Conservation (phyloP, 2,888 invertebrate species). For the Trilocha varians region DNA sequence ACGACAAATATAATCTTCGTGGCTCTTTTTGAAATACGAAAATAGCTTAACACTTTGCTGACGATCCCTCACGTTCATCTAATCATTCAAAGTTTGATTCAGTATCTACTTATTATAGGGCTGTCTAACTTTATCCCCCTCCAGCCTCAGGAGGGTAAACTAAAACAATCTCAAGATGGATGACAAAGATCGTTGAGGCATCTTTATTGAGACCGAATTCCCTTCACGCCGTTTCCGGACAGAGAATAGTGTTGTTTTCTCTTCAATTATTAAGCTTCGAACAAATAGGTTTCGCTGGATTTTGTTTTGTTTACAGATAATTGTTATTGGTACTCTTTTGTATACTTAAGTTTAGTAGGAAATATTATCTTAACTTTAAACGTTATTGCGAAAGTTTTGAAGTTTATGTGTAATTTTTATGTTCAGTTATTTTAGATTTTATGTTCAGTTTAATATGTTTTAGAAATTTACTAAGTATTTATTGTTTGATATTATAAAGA, state of each 20-base stretch:
- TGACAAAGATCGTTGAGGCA: conserved; percentile 6
- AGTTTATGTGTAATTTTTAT: no score
- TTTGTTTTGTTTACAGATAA: no score
- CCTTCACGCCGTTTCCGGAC: not conserved
- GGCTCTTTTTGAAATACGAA: not conserved
- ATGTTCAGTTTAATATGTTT: no score
- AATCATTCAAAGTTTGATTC: not conserved
- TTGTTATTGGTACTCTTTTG: no score
- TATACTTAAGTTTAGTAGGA: no score
- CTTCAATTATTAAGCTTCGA: not conserved
- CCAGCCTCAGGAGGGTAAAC: conserved; percentile 3
- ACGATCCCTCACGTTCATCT: not conserved
- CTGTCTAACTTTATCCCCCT: not conserved
- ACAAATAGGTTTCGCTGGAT: not conserved
- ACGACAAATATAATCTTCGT: no score
- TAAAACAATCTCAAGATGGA: conserved; percentile 13
- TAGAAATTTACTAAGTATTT: no score
- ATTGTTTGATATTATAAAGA: no score
- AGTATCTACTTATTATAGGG: not conserved
- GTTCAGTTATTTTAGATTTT: no score
- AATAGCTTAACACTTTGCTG: not conserved
- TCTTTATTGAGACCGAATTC: not conserved
- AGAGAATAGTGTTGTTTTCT: not conserved
- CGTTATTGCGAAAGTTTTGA: no score
- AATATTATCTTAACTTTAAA: no score